Percentiles rank a stretch among this genome's conserved stretches.
These are phyloP conservation scores for Myioborus miniatus DNA, from an alignment of 2,797 vertebrate genomes.

Conservation along the genomic window DNA sequence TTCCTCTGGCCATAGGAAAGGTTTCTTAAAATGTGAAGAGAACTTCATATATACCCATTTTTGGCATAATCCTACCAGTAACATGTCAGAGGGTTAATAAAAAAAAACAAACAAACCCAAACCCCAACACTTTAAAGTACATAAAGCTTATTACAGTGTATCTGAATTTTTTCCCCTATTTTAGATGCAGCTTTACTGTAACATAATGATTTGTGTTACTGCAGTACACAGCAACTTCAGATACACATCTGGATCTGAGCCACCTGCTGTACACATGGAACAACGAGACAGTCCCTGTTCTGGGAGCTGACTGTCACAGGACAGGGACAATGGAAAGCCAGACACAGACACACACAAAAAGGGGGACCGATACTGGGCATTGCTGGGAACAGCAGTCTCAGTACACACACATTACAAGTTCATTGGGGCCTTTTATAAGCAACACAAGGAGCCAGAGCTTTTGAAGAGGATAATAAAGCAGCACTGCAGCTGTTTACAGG, in stretches of 20 bases:
- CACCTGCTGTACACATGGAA: constrained; percentile 21
- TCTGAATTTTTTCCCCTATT: background rate
- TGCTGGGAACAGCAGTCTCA: background rate
- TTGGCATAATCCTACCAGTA: background rate
- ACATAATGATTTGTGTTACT: background rate
- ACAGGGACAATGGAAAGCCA: background rate
- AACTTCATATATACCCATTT: background rate
- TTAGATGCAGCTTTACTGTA: background rate
- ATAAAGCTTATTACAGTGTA: background rate
- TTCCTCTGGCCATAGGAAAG: background rate
- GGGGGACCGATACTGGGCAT: background rate
- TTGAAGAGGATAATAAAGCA: constrained; percentile 49
- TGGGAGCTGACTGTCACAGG: background rate
- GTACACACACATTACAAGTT: background rate
- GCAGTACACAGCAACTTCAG: background rate
- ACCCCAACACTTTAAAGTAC: background rate
- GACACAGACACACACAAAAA: background rate
- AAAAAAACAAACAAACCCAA: background rate
- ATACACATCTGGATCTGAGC: constrained; percentile 19
- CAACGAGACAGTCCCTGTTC: background rate
- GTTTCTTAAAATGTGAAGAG: background rate
- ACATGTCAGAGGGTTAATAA: background rate
- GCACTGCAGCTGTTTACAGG: constrained; percentile 61
- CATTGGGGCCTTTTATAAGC: constrained; percentile 31
- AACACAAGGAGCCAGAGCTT: constrained; percentile 40